Conservation (phyloP, 2,888 invertebrate species). For the Cosmia trapezina region DNA sequence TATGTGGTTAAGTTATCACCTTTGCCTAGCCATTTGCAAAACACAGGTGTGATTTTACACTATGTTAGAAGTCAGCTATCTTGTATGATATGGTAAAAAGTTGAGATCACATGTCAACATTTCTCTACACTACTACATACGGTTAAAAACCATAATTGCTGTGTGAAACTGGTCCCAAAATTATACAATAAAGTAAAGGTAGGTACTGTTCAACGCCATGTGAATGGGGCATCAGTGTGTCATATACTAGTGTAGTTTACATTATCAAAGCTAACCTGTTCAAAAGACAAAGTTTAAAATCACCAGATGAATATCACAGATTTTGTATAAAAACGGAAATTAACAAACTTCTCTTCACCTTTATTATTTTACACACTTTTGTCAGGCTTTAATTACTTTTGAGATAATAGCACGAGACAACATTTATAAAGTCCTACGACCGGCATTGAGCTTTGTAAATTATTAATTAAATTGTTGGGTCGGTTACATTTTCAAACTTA, state of each 20-base stretch:
- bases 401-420: constrained; percentile 43
- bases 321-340: constrained; percentile 13
- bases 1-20: background rate
- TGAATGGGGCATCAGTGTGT: too few relatives aligned
- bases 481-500: constrained; percentile 20
- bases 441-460: constrained; percentile 41
- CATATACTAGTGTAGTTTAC: too few relatives aligned
- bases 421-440: constrained; percentile 29
- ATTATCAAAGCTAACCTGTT: too few relatives aligned
- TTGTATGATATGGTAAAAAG: too few relatives aligned
- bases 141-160: too few relatives aligned
- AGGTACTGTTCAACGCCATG: too few relatives aligned
- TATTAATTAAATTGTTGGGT: constrained; percentile 47
- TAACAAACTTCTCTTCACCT: constrained; percentile 18
- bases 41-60: background rate
- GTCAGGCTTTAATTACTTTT: constrained; percentile 54
- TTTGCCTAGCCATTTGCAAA: too few relatives aligned
- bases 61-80: too few relatives aligned
- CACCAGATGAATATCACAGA: background rate
- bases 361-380: constrained; percentile 40
- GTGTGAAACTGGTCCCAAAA: too few relatives aligned
- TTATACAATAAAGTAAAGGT: too few relatives aligned
- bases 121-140: too few relatives aligned
- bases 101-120: too few relatives aligned
- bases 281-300: constrained; percentile 2